phyloP scores from a whole-genome alignment of 35 echinoderm and acorn worm species.

The Acanthaster planci region DNA sequence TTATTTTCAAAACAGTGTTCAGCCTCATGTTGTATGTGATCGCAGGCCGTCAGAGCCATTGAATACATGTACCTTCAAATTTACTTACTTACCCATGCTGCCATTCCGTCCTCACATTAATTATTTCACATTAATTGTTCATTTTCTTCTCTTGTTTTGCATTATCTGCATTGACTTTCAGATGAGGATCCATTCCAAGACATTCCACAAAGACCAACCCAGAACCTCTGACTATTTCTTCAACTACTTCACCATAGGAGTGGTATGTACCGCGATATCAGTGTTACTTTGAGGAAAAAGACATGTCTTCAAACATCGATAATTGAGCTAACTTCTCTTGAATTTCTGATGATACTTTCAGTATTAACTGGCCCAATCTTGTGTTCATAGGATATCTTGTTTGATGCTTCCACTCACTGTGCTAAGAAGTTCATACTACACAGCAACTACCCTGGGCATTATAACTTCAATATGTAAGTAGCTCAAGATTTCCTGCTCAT shows the following conservation, averaged over 20 bases:
- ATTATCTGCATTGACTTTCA: conserved; percentile 42
- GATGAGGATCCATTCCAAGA: conserved; percentile 97
- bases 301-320: too few species aligned
- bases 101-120: too few species aligned
- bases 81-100: too few species aligned
- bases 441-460: conserved; percentile 93
- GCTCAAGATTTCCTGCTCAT: not conserved
- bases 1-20: too few species aligned
- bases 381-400: conserved; percentile 83
- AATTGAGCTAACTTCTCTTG: too few species aligned
- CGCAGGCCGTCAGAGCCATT: not conserved
- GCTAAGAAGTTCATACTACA: conserved; percentile 98
- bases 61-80: not conserved
- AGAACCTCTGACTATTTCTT: conserved; percentile 97
- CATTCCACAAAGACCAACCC: conserved; percentile 85
- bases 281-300: too few species aligned
- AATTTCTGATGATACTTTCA: too few species aligned
- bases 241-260: conserved; percentile 98
- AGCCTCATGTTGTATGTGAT: too few species aligned
- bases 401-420: conserved; percentile 87
- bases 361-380: too few species aligned
- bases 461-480: conserved; percentile 99
- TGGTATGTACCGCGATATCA: conserved; percentile 83
- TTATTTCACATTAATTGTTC: too few species aligned
- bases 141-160: conserved; percentile 3